These are phyloP conservation scores for Mycogona germanica DNA, from an alignment of 2,888 invertebrate genomes.

Conservation along the genomic window DNA sequence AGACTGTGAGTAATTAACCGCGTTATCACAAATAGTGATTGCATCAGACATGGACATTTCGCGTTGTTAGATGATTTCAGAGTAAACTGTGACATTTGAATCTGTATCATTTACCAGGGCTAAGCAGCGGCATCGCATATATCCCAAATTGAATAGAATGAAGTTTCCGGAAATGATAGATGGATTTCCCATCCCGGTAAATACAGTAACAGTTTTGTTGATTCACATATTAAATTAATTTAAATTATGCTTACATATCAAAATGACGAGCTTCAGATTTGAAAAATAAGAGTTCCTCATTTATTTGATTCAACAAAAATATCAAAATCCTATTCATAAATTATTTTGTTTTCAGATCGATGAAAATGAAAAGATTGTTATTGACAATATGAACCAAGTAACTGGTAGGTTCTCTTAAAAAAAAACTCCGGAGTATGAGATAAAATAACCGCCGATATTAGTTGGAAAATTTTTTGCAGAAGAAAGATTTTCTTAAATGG, in stretches of 20 bases:
- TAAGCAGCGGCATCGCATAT: slow-evolving; percentile 47
- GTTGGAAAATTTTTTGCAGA: neutral
- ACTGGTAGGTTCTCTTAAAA: neutral
- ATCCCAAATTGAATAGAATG: slow-evolving; percentile 45
- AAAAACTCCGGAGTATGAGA: neutral
- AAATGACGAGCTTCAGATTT: neutral
- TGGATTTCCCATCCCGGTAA: slow-evolving; percentile 38
- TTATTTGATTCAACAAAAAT: too few species aligned
- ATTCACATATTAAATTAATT: too few species aligned
- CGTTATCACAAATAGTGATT: too few species aligned
- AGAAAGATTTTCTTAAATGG: too few species aligned
- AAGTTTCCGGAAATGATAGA: slow-evolving; percentile 49
- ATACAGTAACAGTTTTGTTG: too few species aligned
- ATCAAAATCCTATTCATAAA: too few species aligned
- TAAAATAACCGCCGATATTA: neutral
- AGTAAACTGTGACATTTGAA: too few species aligned
- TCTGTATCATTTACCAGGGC: too few species aligned
- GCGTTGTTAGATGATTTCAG: too few species aligned
- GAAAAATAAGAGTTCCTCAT: neutral
- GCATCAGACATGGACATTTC: too few species aligned
- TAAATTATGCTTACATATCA: neutral
- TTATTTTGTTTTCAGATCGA: neutral
- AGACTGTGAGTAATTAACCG: too few species aligned
- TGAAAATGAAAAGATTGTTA: neutral
- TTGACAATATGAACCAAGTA: neutral